Percentiles rank a stretch among this genome's conserved stretches.
phyloP scores from a whole-genome alignment of 2,113 vertebrate species.

The Pteruthius melanotis region DNA sequence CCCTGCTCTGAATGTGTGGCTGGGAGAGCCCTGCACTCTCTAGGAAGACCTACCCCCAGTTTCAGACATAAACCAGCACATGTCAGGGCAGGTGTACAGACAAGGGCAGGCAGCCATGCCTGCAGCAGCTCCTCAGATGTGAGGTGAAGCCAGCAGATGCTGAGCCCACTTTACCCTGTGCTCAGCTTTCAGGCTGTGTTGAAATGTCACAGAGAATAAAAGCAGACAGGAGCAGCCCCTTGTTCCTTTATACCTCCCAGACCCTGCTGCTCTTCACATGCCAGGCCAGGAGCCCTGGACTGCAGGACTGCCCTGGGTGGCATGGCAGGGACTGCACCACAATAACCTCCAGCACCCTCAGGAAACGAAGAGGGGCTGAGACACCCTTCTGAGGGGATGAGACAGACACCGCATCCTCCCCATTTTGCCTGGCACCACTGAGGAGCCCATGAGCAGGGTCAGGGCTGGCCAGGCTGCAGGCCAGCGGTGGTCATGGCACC shows the following conservation, averaged over 20 bases:
- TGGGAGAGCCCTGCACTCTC: not conserved
- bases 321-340: not conserved
- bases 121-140: not conserved
- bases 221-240: not conserved
- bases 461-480: not conserved
- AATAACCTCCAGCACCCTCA: not conserved
- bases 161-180: not conserved
- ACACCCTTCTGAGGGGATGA: not conserved
- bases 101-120: not conserved
- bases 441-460: not conserved
- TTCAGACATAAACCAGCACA: not conserved
- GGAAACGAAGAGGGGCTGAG: not conserved
- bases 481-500: rapidly evolving
- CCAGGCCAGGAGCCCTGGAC: not conserved
- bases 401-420: not conserved
- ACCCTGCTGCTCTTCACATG: not conserved
- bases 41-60: not conserved
- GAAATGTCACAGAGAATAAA: not conserved
- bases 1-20: rapidly evolving
- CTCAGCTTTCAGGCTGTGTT: not conserved
- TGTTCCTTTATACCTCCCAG: not conserved
- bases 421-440: rapidly evolving
- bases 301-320: not conserved
- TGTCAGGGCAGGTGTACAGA: not conserved
- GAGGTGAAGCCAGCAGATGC: not conserved